A percentile compares a stretch with the other conserved stretches of the same genome.
Evolutionary conservation across 2,888 invertebrate species (phyloP).

Genomic region (Leptopilina myrica): DNA sequence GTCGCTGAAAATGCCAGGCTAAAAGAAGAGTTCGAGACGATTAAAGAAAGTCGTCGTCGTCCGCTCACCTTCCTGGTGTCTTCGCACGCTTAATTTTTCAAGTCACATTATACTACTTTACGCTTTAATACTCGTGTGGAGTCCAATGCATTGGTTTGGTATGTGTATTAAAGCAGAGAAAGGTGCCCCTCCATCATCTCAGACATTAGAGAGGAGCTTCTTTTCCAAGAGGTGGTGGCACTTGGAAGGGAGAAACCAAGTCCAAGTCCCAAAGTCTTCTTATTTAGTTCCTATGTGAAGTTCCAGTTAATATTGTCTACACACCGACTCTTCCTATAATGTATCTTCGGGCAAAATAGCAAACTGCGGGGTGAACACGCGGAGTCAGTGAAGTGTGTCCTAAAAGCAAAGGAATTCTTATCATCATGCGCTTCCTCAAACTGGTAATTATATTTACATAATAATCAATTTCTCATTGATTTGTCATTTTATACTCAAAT

Average conservation of each 20-base stretch:
- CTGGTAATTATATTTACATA: conserved; percentile 66
- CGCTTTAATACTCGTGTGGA: conserved; percentile 40
- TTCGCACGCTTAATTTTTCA: conserved; percentile 44
- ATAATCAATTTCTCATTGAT: neutral
- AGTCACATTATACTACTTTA: conserved; percentile 31
- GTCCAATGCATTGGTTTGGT: conserved; percentile 47
- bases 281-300: conserved; percentile 69
- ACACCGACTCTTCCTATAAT: conserved; percentile 63
- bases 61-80: conserved; percentile 54
- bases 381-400: conserved; percentile 63
- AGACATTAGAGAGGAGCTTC: conserved; percentile 75
- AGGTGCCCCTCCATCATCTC: conserved; percentile 68
- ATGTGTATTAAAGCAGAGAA: conserved; percentile 64
- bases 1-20: conserved; percentile 62
- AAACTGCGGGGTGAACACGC: conserved; percentile 52
- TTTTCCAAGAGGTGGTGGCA: conserved; percentile 64
- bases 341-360: conserved; percentile 64
- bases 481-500: neutral
- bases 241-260: conserved; percentile 68
- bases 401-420: conserved; percentile 48
- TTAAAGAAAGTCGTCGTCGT: conserved; percentile 65
- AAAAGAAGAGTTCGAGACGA: conserved; percentile 55
- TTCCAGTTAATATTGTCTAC: conserved; percentile 66
- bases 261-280: conserved; percentile 68
- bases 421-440: conserved; percentile 65